These are phyloP conservation scores for Drosophila koepferae DNA, from an alignment of 2,888 invertebrate species.

Conservation along the genomic window DNA sequence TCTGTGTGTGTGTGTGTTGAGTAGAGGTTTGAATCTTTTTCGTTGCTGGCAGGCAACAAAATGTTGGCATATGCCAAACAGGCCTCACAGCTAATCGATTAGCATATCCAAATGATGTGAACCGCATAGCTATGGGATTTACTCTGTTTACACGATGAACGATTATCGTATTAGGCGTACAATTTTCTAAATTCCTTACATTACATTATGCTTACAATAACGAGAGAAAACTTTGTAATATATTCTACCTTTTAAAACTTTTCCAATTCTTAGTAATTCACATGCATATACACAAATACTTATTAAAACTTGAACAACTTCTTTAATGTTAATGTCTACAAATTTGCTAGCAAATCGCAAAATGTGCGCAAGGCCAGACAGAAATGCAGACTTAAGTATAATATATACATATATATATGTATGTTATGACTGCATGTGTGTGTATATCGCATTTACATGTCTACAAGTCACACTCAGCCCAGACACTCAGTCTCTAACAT, in stretches of 20 bases:
- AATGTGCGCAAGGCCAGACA: slow-evolving; percentile 46
- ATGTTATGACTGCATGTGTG: background rate
- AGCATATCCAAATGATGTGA: slow-evolving; percentile 21
- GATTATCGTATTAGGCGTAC: background rate
- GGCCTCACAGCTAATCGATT: slow-evolving; percentile 60
- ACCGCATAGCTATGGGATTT: slow-evolving; percentile 7
- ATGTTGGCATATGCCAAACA: slow-evolving; percentile 47
- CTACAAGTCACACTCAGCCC: slow-evolving; percentile 46
- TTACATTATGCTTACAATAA: background rate
- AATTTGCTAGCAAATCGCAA: slow-evolving; percentile 45
- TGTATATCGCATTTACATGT: slow-evolving; percentile 44
- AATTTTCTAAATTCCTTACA: background rate
- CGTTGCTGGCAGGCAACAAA: slow-evolving; percentile 28
- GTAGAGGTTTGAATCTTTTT: slow-evolving; percentile 16
- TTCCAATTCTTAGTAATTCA: background rate
- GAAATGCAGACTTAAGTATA: slow-evolving; percentile 40
- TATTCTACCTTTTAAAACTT: background rate
- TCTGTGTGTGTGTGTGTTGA: slow-evolving; percentile 9
- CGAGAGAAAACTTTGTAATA: background rate
- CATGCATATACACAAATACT: slow-evolving; percentile 12
- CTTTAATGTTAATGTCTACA: slow-evolving; percentile 48
- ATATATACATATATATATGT: slow-evolving; percentile 3
- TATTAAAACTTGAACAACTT: slow-evolving; percentile 25
- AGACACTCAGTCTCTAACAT: slow-evolving; percentile 36
- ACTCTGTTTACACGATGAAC: slow-evolving; percentile 4